Evolutionary conservation across 2,797 vertebrate genomes (phyloP), one percentile per base, ranked within the genome.

Genomic region (Alosa sapidissima): DNA sequence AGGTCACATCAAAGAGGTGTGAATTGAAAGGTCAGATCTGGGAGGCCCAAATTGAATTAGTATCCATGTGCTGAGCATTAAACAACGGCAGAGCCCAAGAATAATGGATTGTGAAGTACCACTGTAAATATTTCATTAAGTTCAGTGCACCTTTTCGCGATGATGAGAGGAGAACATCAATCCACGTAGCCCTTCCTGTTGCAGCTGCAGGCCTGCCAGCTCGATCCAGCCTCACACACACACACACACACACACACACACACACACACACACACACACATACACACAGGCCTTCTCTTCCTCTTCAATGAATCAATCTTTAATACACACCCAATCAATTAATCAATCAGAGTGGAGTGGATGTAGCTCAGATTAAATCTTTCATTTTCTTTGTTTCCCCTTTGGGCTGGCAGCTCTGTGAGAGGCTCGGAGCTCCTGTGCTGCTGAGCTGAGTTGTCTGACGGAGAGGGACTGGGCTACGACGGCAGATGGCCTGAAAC

Each of bases 41-140:
- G 68, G 68, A 36, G 68, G 11, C 36, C 68, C 68, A 75, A 75
- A 75, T 75, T 75, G 68, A 75, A 75, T 75, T 68, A 75, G 68
- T 75, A 41, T 75, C 68, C 36, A 65, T 33, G 62, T 28, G 62
- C 24, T 3, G 62, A 28, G 62, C 62, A 8, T 33, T 28, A 11
- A 28, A 33, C 62, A 65, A 65, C 62, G n/a, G 8, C n/a, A 8
- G 0, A 3, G 62, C 62, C 33, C 33, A 41, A 33, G 68, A 75
- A 75, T 75, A 75, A 75, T 75, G 68, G 68, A 75, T 75, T 75
- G 33, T 41, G 68, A 75, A 75, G 68, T 36, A 13, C 68, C 68
- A 75, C 68, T 75, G 68, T 75, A 75, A 75, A 75, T 75, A 75
- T 75, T 75, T 75, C 68, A 75, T 75, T 36, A 75, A 19, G 68